These are phyloP conservation scores for Eleginops maclovinus DNA, from an alignment of 2,113 vertebrate species.

Conservation along the genomic window DNA sequence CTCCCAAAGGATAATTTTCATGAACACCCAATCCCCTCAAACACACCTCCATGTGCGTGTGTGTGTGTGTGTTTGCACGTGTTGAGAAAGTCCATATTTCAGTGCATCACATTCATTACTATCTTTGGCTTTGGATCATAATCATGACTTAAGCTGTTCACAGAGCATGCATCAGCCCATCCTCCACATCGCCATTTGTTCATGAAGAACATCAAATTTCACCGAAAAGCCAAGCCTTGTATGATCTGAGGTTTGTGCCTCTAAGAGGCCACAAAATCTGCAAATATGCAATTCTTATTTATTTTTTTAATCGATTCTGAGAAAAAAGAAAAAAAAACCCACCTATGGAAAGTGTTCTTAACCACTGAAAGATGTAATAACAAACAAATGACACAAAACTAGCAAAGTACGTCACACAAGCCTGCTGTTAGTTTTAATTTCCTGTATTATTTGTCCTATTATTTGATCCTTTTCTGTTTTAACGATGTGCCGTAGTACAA, in stretches of 20 bases:
- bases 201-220: slow-evolving; percentile 80
- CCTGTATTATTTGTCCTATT: slow-evolving; percentile 55
- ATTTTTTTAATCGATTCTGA: slow-evolving; percentile 87
- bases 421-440: slow-evolving; percentile 75
- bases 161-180: slow-evolving; percentile 66
- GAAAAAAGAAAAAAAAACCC: slow-evolving; percentile 71
- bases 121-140: slow-evolving; percentile 50
- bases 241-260: slow-evolving; percentile 89
- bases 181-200: slow-evolving; percentile 65
- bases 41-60: slow-evolving; percentile 55
- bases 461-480: slow-evolving; percentile 76
- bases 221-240: slow-evolving; percentile 88
- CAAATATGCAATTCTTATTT: slow-evolving; percentile 95
- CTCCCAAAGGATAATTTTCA: slow-evolving; percentile 73
- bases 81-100: slow-evolving; percentile 46
- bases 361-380: slow-evolving; percentile 87
- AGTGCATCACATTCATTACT: slow-evolving; percentile 55
- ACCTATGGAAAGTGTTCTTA: slow-evolving; percentile 91
- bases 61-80: slow-evolving; percentile 35
- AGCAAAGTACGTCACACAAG: slow-evolving; percentile 74
- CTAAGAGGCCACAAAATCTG: slow-evolving; percentile 92
- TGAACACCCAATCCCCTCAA: slow-evolving; percentile 61
- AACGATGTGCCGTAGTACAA: slow-evolving; percentile 85
- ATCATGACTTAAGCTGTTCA: slow-evolving; percentile 35
- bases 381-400: slow-evolving; percentile 80